Percentiles rank a stretch among this genome's conserved stretches.
Conservation (phyloP, 1,140 invertebrate species). For the Drosophila takahashii region DNA sequence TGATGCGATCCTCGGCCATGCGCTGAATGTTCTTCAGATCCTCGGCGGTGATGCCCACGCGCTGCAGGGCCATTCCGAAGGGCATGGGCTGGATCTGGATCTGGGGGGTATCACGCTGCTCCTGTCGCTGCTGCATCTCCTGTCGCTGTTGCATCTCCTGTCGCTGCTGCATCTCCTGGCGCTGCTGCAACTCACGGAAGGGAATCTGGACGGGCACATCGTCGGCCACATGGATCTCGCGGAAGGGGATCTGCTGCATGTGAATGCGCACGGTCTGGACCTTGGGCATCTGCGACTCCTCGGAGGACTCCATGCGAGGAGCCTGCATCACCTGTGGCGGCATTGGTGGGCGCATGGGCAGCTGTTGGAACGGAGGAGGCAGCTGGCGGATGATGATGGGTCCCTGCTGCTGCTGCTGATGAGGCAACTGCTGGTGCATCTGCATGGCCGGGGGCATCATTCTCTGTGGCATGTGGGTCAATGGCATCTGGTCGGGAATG, state of each 20-base stretch:
- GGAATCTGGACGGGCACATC: slow-evolving; percentile 79
- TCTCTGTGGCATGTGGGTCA: slow-evolving; percentile 84
- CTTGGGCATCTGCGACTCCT: slow-evolving; percentile 68
- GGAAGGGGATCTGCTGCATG: slow-evolving; percentile 83
- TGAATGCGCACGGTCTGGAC: slow-evolving; percentile 82
- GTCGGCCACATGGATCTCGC: slow-evolving; percentile 76
- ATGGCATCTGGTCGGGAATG: slow-evolving; percentile 80
- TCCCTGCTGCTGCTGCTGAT: slow-evolving; percentile 66
- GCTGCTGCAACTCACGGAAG: slow-evolving; percentile 42
- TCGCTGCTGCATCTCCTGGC: slow-evolving; percentile 39
- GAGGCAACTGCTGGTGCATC: slow-evolving; percentile 66
- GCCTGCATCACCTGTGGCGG: slow-evolving; percentile 84
- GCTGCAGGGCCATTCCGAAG: slow-evolving; percentile 82
- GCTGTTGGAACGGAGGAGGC: slow-evolving; percentile 83
- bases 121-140: slow-evolving; percentile 48
- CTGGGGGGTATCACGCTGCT: slow-evolving; percentile 69
- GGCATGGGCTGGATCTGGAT: slow-evolving; percentile 80
- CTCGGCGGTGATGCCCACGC: slow-evolving; percentile 87
- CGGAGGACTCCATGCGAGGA: slow-evolving; percentile 77
- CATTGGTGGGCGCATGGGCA: slow-evolving; percentile 84
- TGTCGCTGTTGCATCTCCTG: slow-evolving; percentile 42
- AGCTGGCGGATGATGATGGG: slow-evolving; percentile 68
- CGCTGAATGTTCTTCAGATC: slow-evolving; percentile 87
- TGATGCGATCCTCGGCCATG: slow-evolving; percentile 85
- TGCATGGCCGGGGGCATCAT: slow-evolving; percentile 81